phyloP scores from a whole-genome alignment of 2,113 vertebrate species.

The Todiramphus saurophagus region DNA sequence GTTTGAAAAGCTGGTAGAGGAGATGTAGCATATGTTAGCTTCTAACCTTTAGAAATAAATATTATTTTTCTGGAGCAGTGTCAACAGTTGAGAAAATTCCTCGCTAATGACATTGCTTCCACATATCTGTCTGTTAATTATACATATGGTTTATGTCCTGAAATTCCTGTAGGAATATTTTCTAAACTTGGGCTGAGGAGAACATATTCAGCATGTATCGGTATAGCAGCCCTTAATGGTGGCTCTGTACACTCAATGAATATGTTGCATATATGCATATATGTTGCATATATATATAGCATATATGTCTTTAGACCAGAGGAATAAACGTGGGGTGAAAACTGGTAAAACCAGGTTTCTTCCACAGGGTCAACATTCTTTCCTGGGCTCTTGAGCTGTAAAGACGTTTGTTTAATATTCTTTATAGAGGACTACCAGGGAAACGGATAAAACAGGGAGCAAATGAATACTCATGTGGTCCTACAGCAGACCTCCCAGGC shows the following conservation, averaged over 20 bases:
- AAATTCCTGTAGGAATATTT: not conserved
- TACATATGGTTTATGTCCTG: not conserved
- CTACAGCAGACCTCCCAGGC: conserved; percentile 46
- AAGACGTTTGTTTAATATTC: conserved; percentile 55
- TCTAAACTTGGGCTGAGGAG: not conserved
- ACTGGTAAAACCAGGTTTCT: not conserved
- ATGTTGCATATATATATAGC: not conserved
- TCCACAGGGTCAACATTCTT: not conserved
- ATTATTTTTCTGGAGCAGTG: not conserved
- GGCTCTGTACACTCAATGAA: not conserved
- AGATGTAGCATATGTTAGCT: not conserved
- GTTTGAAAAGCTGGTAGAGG: not conserved
- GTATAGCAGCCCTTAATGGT: not conserved
- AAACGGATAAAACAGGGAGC: conserved; percentile 47
- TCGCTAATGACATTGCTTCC: not conserved
- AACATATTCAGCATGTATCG: not conserved
- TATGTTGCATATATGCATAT: not conserved
- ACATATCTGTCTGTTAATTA: not conserved
- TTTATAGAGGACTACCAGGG: conserved; percentile 33
- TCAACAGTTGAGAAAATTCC: not conserved
- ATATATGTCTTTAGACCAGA: not conserved
- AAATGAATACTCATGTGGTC: conserved; percentile 43
- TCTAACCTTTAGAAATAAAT: not conserved
- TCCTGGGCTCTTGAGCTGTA: not conserved
- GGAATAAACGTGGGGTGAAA: not conserved